Evolutionary conservation across 2,888 invertebrate species (phyloP), one percentile per base, ranked within the genome.

Genomic region (Argyresthia albistria): DNA sequence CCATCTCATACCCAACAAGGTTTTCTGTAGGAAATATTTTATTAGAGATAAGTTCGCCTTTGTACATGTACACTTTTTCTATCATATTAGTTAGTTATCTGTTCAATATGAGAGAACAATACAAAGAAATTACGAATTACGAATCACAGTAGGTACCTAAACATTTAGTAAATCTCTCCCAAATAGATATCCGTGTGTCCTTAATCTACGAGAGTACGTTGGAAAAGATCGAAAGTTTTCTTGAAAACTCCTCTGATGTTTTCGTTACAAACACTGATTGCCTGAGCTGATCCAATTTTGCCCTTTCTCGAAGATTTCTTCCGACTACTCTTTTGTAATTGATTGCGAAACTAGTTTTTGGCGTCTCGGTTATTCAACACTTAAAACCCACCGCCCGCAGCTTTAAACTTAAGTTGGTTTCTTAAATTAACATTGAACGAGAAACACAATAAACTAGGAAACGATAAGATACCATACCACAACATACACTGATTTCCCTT

Each of bases 251-350:
- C 8, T n/a, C 12, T 58, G 61, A 62, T 62, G 59, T 58, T 59
- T 60, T 59, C 49, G 56, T 50, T 54, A 60, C 50, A 53, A 62
- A 56, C 60, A 58, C 60, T 63, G 64, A 67, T 66, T 66, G 60
- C 59, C 15, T 35, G 8, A 25, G 35, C 8, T 8, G 45, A 45
- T 45, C 43, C 43, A 43, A 8, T 9, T 45, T 45, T 10, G 14
- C 12, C 45, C 45, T 45, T 45, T 25, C 25, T 25, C 25, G 25
- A 6, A 25, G 25, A 25, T 25, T 25, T 25, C 25, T 25, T 25
- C 12, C 12, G 12, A 10, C n/a, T 42, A 42, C 42, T 42, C 12
- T 42, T 42, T 42, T 42, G 42, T 11, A n/a, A 42, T 25, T 25
- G 25, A 25, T 25, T 25, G 25, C 25, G 6, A 25, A 25, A 25